A percentile compares a stretch with the other conserved stretches of the same genome.
phyloP scores from a whole-genome alignment of 1,140 invertebrate genomes.

The Pogonomyrmex barbatus region DNA sequence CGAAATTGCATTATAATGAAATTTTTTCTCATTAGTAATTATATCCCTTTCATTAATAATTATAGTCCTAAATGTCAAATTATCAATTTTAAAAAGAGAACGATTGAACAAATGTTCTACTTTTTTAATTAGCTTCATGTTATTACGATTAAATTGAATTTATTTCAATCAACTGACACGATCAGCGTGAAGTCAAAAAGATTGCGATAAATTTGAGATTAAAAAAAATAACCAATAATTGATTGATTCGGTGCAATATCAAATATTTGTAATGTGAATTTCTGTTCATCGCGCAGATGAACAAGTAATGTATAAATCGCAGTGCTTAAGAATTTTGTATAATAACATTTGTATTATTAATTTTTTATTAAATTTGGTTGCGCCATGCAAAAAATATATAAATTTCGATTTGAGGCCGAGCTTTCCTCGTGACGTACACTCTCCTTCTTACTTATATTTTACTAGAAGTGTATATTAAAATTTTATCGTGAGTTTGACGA shows the following conservation, averaged over 20 bases:
- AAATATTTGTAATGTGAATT: background rate
- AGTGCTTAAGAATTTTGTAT: background rate
- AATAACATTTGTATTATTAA: background rate
- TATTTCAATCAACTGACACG: background rate
- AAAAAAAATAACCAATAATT: background rate
- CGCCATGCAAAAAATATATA: background rate
- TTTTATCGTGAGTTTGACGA: background rate
- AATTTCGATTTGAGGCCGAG: no score
- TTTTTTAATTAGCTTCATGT: background rate
- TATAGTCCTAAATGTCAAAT: background rate
- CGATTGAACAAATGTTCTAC: background rate
- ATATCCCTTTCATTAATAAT: background rate
- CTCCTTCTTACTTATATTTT: no score
- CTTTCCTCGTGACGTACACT: no score
- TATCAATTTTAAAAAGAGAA: conserved; percentile 19
- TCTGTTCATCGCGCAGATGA: background rate
- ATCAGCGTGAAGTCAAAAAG: background rate
- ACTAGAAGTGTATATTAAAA: background rate
- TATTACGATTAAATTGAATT: background rate
- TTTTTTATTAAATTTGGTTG: background rate
- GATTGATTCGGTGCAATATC: background rate
- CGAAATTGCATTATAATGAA: background rate
- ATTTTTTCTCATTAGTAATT: background rate
- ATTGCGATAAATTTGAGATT: background rate
- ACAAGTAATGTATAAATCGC: background rate